A percentile compares a stretch with the other conserved stretches of the same genome.
Evolutionary conservation across 2,113 vertebrate genomes (phyloP).

Genomic region (Genyomyrus donnyi): DNA sequence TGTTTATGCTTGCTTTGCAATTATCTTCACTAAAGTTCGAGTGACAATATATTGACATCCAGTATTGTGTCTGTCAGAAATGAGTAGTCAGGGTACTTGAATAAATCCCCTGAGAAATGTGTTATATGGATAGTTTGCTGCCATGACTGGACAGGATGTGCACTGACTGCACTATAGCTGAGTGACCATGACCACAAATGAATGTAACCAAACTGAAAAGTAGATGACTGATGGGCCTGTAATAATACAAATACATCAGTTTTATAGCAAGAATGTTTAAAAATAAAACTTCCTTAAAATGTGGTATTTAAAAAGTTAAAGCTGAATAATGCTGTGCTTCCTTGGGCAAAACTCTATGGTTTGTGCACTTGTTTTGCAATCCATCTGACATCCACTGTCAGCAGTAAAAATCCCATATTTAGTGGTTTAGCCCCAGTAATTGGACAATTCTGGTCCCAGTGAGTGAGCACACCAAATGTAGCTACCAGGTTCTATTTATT

Average conservation of each 20-base stretch:
- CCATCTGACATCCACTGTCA: neutral
- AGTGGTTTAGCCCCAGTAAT: neutral
- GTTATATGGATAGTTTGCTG: neutral
- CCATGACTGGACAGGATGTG: neutral
- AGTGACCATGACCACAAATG: neutral
- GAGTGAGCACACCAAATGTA: constrained; percentile 1
- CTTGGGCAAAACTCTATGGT: neutral
- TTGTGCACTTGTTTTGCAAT: neutral
- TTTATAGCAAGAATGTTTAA: neutral
- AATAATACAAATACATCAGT: neutral
- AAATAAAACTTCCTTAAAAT: neutral
- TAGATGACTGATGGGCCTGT: neutral
- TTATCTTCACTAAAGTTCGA: neutral
- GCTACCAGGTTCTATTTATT: neutral
- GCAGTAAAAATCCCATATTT: neutral
- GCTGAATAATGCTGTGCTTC: neutral
- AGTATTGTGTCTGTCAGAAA: neutral
- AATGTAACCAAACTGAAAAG: neutral
- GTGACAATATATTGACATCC: neutral
- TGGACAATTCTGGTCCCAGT: neutral
- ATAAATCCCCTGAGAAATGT: neutral
- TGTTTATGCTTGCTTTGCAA: neutral
- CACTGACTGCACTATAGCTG: neutral
- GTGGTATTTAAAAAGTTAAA: neutral
- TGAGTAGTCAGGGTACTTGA: neutral